Percentiles rank a stretch among this genome's conserved stretches.
phyloP scores from a whole-genome alignment of 2,113 vertebrate genomes.

The Mellivora capensis region DNA sequence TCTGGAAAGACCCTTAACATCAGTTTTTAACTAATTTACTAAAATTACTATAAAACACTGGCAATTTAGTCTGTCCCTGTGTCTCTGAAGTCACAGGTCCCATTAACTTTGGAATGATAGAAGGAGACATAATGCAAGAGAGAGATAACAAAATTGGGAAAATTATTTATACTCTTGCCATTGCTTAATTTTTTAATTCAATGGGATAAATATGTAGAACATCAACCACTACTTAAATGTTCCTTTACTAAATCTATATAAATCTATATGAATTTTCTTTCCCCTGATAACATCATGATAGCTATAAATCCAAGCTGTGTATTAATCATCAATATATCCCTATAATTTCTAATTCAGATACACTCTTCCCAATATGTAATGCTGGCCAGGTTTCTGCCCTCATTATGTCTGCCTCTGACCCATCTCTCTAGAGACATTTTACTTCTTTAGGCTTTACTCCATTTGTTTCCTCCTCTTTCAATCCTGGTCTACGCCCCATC shows the following conservation, averaged over 20 bases:
- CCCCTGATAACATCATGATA: background rate
- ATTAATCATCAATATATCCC: background rate
- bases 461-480: background rate
- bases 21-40: background rate
- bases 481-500: background rate
- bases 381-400: background rate
- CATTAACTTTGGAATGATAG: background rate
- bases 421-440: background rate
- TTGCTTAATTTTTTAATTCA: background rate
- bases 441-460: background rate
- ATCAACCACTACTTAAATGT: background rate
- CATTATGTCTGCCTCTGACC: background rate
- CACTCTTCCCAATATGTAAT: background rate
- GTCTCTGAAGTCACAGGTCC: background rate
- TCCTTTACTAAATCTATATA: background rate
- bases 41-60: background rate
- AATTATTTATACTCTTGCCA: background rate
- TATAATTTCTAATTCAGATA: background rate
- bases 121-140: background rate
- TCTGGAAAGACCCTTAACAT: background rate
- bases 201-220: background rate
- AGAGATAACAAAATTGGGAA: background rate
- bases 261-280: background rate
- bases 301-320: background rate
- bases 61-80: background rate